A percentile compares a stretch with the other conserved stretches of the same genome.
These are phyloP conservation scores for Sternarchorhynchus goeldii DNA, from an alignment of 2,797 vertebrate species.

Conservation along the genomic window DNA sequence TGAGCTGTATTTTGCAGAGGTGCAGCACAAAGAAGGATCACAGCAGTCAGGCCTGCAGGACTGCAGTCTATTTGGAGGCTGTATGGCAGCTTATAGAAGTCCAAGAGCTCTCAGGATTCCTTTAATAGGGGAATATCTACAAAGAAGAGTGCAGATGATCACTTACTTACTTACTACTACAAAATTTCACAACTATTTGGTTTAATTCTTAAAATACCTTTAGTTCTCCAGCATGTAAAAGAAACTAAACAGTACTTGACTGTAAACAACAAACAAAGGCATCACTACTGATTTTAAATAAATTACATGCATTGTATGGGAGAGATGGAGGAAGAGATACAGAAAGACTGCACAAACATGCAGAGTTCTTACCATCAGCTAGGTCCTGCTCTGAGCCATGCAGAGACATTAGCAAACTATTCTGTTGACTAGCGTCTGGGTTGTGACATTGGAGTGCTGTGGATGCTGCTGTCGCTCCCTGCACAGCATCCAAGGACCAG, in stretches of 20 bases:
- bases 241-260: too few relatives aligned
- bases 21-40: constrained; percentile 54
- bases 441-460: constrained; percentile 76
- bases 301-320: too few relatives aligned
- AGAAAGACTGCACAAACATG: background rate
- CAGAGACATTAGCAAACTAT: constrained; percentile 79
- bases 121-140: constrained; percentile 95
- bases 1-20: constrained; percentile 58
- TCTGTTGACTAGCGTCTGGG: constrained; percentile 84
- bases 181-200: background rate
- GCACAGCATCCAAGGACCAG: constrained; percentile 74
- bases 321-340: background rate
- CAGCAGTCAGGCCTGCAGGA: constrained; percentile 38
- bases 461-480: constrained; percentile 69
- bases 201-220: too few relatives aligned
- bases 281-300: too few relatives aligned
- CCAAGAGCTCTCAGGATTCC: constrained; percentile 83
- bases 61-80: constrained; percentile 15
- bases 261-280: too few relatives aligned
- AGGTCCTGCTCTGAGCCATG: constrained; percentile 88
- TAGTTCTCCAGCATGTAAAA: too few relatives aligned
- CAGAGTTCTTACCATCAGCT: constrained; percentile 82
- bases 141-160: constrained; percentile 21
- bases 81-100: constrained; percentile 38
- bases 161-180: background rate